phyloP scores from a whole-genome alignment of 2,888 invertebrate genomes.

The Scaptomyza caliginosa region DNA sequence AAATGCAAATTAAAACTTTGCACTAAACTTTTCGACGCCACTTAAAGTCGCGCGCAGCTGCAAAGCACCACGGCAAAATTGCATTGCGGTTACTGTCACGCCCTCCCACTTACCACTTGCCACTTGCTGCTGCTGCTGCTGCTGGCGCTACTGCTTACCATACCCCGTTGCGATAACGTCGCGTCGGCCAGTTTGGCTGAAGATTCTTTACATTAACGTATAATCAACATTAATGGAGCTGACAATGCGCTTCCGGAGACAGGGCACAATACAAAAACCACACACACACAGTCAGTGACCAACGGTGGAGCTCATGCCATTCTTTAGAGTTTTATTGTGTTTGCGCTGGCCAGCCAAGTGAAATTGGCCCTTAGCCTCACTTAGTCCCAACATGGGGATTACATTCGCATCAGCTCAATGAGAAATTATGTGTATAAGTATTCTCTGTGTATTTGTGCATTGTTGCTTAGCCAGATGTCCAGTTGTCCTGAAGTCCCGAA shows the following conservation, averaged over 20 bases:
- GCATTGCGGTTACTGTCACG: slow-evolving; percentile 54
- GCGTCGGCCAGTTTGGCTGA: slow-evolving; percentile 21
- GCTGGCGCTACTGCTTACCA: not conserved
- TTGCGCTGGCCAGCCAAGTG: slow-evolving; percentile 53
- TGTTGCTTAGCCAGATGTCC: slow-evolving; percentile 8
- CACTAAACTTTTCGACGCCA: slow-evolving; percentile 57
- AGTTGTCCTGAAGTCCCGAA: slow-evolving; percentile 6
- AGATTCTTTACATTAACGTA: slow-evolving; percentile 65
- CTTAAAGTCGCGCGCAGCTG: slow-evolving; percentile 60
- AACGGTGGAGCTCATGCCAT: slow-evolving; percentile 11
- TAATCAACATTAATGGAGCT: slow-evolving; percentile 78
- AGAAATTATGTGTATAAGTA: slow-evolving; percentile 61
- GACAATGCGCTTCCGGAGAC: slow-evolving; percentile 70
- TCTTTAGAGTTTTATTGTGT: slow-evolving; percentile 54
- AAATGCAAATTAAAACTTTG: slow-evolving; percentile 73
- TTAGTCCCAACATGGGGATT: slow-evolving; percentile 65
- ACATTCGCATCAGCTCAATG: slow-evolving; percentile 72
- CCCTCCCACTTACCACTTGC: not conserved
- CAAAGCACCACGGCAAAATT: slow-evolving; percentile 52
- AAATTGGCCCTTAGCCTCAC: slow-evolving; percentile 47
- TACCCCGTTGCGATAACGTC: not conserved
- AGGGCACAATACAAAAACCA: slow-evolving; percentile 37
- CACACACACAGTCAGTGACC: not conserved
- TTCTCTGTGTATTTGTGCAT: slow-evolving; percentile 21
- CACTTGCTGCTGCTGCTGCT: not conserved